phyloP scores from a whole-genome alignment of 2,797 vertebrate genomes.

The Urosaurus nigricauda region DNA sequence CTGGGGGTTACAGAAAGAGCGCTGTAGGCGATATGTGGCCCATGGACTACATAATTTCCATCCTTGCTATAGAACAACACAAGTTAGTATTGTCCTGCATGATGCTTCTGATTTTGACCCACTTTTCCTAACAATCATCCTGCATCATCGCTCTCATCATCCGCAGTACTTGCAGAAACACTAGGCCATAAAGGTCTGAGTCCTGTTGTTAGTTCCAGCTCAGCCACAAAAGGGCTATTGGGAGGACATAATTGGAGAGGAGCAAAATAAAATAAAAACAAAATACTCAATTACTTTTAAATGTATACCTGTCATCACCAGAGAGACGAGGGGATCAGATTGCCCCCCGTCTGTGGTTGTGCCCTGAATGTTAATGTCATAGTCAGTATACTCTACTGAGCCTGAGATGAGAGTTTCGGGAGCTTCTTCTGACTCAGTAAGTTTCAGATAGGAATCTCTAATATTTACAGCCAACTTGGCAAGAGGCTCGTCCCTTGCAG shows the following conservation, averaged over 20 bases:
- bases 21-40: no score
- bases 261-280: neutral
- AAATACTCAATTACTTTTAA: slow-evolving; percentile 7
- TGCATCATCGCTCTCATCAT: neutral
- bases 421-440: slow-evolving; percentile 79
- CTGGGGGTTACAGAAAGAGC: no score
- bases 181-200: neutral
- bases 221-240: no score
- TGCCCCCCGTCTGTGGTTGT: slow-evolving; percentile 81
- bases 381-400: slow-evolving; percentile 86
- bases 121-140: neutral
- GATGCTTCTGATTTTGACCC: neutral
- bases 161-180: neutral
- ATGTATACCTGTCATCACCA: slow-evolving; percentile 87
- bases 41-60: no score
- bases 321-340: slow-evolving; percentile 84
- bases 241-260: no score
- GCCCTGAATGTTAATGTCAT: slow-evolving; percentile 86
- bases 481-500: slow-evolving; percentile 83
- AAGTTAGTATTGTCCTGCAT: no score
- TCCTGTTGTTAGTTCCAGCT: no score
- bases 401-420: slow-evolving; percentile 82
- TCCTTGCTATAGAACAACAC: neutral
- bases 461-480: slow-evolving; percentile 85
- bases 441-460: slow-evolving; percentile 82